phyloP scores from a whole-genome alignment of 2,888 invertebrate genomes.

The Rhaphigaster nebulosa region DNA sequence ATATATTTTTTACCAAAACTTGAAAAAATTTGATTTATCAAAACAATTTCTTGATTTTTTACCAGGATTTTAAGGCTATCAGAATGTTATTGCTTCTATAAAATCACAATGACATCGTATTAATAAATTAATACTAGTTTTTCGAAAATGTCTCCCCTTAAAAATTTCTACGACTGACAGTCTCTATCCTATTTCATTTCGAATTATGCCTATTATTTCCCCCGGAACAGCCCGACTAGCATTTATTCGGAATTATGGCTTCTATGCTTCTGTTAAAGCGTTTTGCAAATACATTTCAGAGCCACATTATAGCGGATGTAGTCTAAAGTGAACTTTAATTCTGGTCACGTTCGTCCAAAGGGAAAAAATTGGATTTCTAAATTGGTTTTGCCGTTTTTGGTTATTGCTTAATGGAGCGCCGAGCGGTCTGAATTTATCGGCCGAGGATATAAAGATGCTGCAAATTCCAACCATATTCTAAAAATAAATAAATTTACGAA shows the following conservation, averaged over 20 bases:
- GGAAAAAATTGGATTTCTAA: constrained; percentile 35
- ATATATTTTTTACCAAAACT: no score
- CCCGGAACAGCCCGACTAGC: background rate
- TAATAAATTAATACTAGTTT: background rate
- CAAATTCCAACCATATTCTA: background rate
- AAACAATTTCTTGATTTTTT: no score
- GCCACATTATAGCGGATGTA: constrained; percentile 14
- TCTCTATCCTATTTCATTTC: background rate
- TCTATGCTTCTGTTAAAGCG: constrained; percentile 13
- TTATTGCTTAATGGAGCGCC: constrained; percentile 16
- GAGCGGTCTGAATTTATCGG: constrained; percentile 1
- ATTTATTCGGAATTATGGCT: background rate
- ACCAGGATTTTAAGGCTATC: background rate
- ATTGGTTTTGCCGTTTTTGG: constrained; percentile 32
- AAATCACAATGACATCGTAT: background rate
- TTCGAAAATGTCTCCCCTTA: background rate
- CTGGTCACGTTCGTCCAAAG: constrained; percentile 4
- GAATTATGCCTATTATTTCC: background rate
- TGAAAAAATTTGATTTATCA: no score
- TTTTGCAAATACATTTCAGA: constrained; percentile 3
- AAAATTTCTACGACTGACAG: background rate
- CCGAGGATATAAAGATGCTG: background rate
- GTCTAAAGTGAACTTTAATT: background rate
- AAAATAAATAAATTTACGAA: background rate
- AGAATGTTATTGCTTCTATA: no score